Conservation (phyloP, 2,113 vertebrate genomes). For the Urocolius indicus region DNA sequence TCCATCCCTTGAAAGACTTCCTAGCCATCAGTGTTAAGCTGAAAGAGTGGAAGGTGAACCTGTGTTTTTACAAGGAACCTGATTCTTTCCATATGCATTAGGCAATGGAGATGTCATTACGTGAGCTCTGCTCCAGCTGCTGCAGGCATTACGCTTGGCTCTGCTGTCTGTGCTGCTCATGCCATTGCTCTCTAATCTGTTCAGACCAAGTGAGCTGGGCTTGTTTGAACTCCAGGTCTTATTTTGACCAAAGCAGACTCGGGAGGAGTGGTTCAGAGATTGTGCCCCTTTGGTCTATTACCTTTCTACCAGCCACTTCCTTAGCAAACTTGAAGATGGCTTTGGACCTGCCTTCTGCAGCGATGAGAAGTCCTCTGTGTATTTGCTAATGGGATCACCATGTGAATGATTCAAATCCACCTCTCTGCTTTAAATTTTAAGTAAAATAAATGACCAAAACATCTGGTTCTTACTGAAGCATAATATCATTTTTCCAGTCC, state of each 20-base stretch:
- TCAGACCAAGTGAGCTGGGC: not conserved
- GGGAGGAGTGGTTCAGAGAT: not conserved
- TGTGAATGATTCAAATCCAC: not conserved
- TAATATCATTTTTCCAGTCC: not conserved
- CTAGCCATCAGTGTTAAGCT: not conserved
- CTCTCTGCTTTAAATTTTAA: not conserved
- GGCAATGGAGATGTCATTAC: not conserved
- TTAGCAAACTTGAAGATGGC: not conserved
- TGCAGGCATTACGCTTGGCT: not conserved
- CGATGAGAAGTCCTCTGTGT: not conserved
- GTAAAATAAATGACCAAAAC: not conserved
- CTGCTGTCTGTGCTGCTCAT: not conserved
- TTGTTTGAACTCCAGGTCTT: not conserved
- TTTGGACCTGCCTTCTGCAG: not conserved
- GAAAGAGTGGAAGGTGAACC: not conserved
- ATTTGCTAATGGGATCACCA: not conserved
- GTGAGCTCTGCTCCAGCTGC: not conserved
- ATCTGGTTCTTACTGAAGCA: not conserved
- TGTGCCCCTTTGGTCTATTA: not conserved
- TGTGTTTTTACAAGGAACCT: not conserved
- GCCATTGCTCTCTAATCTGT: not conserved
- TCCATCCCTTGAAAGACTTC: not conserved
- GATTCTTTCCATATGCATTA: not conserved
- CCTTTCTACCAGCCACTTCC: not conserved
- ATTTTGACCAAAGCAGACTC: not conserved